Base-by-base conservation (phyloP, 2,113 vertebrate genomes). In the Entosphenus tridentatus region DNA sequence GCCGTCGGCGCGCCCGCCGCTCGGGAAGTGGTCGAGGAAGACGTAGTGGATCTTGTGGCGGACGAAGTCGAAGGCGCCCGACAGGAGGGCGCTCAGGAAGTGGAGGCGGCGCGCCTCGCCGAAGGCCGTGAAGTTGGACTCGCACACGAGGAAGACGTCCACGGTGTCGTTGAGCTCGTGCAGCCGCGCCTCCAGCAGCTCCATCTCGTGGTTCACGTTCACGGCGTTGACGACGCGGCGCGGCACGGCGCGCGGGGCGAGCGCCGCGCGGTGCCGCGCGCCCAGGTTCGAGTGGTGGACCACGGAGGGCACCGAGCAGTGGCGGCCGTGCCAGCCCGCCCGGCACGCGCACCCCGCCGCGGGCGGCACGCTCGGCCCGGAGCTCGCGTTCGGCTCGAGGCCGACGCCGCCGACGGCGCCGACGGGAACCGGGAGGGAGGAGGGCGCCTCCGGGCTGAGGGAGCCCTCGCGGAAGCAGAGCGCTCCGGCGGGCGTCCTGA, bases 171-270 rank as follows among this genome's bases (percentile, higher is more conserved):
- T 80, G 70, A 97, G 82, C 78, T 98, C 93, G 0, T 85, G 85
- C 75, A 98, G 95, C 70, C 93, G 89, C 12, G 85, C 87, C 0
- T 89, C 88, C 75, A 98, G 79, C 74, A 98, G 80, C 78, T 96
- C 92, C 57, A 98, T 96, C 80, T 98, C 93, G 8, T 98, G 93
- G 80, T 98, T 98, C 70, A 97, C 74, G 0, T 98, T 98, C 78
- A 98, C 90, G 73, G 90, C 93, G 0, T 98, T 98, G 77, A 98
- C 87, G 71, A 98, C 82, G 2, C 90, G 79, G 9, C 93, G 80
- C 0, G 92, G 89, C 7, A 77, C 73, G 58, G 85, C 82, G 21
- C 93, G 78, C 0, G 92, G 93, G 7, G 80, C 81, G 2, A 98
- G 84, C n/a, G n/a, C 62, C 21, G n/a, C 62, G 3, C 90, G 81